Conservation (phyloP, 1,140 invertebrate species). For the Drosophila pachea region DNA sequence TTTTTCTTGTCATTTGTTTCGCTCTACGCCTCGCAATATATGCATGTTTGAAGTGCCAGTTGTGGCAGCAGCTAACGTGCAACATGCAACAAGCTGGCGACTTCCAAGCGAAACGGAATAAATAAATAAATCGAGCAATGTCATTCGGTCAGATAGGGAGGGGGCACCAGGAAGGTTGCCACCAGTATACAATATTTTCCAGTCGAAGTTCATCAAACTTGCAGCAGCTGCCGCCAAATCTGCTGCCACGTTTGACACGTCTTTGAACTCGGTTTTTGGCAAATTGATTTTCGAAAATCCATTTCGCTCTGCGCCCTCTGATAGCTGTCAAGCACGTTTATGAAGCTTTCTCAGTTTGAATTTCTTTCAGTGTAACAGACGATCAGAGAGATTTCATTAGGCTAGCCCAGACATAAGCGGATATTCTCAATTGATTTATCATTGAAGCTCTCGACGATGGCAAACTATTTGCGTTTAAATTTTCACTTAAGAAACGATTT, state of each 20-base stretch:
- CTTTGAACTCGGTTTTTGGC: not conserved
- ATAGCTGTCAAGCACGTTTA: not conserved
- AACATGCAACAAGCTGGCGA: constrained; percentile 29
- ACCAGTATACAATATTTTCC: too few species aligned
- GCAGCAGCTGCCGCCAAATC: constrained; percentile 28
- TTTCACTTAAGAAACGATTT: constrained; percentile 3
- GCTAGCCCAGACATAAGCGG: too few species aligned
- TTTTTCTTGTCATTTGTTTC: constrained; percentile 3
- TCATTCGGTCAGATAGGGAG: constrained; percentile 32
- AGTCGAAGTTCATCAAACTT: constrained; percentile 23
- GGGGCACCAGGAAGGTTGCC: too few species aligned
- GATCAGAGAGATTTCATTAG: too few species aligned
- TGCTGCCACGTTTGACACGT: constrained; percentile 2
- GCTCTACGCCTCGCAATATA: not conserved
- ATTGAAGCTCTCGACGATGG: too few species aligned
- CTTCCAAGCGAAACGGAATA: not conserved
- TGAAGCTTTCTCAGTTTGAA: not conserved
- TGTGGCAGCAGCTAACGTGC: constrained; percentile 2
- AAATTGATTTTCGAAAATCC: constrained; percentile 1
- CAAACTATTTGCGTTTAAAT: not conserved
- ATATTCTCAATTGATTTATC: too few species aligned
- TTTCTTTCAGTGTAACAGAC: not conserved
- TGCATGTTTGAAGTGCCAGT: constrained; percentile 17
- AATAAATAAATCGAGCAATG: constrained; percentile 22
- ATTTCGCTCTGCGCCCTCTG: not conserved